Base-by-base conservation (phyloP, 2,113 vertebrate species). In the Dromaius novaehollandiae region DNA sequence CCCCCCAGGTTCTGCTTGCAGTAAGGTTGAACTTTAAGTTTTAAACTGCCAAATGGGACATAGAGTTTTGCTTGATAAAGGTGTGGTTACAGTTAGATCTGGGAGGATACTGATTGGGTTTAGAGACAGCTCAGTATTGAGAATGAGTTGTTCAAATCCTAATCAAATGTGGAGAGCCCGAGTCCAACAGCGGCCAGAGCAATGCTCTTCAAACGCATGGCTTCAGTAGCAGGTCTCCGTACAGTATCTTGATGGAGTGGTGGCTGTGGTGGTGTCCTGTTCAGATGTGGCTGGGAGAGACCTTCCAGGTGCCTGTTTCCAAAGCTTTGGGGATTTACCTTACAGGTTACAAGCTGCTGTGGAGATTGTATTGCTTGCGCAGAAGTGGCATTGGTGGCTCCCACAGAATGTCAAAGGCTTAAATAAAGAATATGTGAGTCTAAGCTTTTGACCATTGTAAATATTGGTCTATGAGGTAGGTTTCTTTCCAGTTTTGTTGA, bases 341-440 rank as follows among this genome's bases (percentile, higher is more conserved):
- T 3, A 1, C 1, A 2, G 48, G 17, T 10, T 15, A 7, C 26
- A 24, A 2, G 44, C 3, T 2, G 1, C 7, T 9, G 38, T 28
- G 5, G 11, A 28, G 60, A 1, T 14, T 1, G 8, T 7, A 2
- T 0, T 7, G 2, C 2, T 12, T 7, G 16, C 26, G 28, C 3
- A 3, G 53, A 20, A 64, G 14, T 0, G 1, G 30, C n/a, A 5
- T 3, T n/a, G 4, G 28, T 25, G 60, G 14, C 50, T 89, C 25
- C 42, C 2, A 2, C 20, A 1, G 48, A 64, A 9, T 2, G 34
- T 28, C 36, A n/a, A 50, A 22, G 25, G 36, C 34, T 51, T 32
- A 30, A 7, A 0, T 64, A 5, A 50, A 74, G 61, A 42, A 42
- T 2, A 4, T 11, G 13, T 0, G 0, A 9, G 6, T 22, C 6